phyloP scores from a whole-genome alignment of 2,888 invertebrate species.

The Cybosia mesomella region DNA sequence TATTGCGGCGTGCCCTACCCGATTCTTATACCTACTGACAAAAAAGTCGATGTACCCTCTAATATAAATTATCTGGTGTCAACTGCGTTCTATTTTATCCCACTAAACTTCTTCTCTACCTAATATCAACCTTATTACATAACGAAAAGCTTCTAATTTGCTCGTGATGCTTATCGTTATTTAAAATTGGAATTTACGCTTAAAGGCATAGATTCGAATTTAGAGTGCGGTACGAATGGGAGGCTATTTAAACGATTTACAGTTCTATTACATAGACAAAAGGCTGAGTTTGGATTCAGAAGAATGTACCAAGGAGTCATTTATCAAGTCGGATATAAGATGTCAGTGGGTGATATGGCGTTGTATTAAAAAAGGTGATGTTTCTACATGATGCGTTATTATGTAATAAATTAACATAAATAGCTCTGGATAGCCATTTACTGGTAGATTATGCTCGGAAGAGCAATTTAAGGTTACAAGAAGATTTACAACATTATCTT shows the following conservation, averaged over 20 bases:
- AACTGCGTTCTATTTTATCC: conserved; percentile 60
- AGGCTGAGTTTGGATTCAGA: conserved; percentile 38
- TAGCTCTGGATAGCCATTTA: conserved; percentile 28
- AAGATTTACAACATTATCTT: conserved; percentile 17
- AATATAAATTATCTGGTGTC: conserved; percentile 75
- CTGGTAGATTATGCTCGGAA: conserved; percentile 25
- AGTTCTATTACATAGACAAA: conserved; percentile 26
- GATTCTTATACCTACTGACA: conserved; percentile 59
- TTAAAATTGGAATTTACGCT: conserved; percentile 57
- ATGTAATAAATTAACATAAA: conserved; percentile 34
- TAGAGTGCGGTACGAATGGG: conserved; percentile 27
- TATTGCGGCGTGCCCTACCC: too few species aligned
- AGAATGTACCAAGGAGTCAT: conserved; percentile 53
- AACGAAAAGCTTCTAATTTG: conserved; percentile 24
- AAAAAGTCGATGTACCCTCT: conserved; percentile 53
- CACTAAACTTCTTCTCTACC: conserved; percentile 33
- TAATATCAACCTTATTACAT: conserved; percentile 41
- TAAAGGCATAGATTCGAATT: conserved; percentile 48
- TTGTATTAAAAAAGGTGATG: conserved; percentile 63
- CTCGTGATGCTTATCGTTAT: conserved; percentile 24
- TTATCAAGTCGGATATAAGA: conserved; percentile 73
- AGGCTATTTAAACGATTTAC: conserved; percentile 24
- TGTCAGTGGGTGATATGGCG: conserved; percentile 67
- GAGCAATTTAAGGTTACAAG: conserved; percentile 22
- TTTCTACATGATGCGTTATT: conserved; percentile 42